Conservation (phyloP, 2,888 invertebrate genomes). For the Ophraella communa region DNA sequence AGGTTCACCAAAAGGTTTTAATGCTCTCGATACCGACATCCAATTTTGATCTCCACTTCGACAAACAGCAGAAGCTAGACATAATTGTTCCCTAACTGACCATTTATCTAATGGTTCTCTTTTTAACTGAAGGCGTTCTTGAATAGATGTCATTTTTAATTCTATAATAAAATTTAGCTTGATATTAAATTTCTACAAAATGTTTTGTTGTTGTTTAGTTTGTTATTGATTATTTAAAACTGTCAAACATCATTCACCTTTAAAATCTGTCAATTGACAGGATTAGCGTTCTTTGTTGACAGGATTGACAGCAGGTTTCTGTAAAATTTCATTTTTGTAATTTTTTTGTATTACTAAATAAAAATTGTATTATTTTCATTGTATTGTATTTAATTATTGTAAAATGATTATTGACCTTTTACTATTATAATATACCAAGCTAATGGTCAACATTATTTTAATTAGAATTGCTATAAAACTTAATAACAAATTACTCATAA, state of each 20-base stretch:
- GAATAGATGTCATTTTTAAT: slow-evolving; percentile 53
- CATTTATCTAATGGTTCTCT: slow-evolving; percentile 81
- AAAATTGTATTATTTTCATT: too few species aligned
- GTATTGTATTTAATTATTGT: too few species aligned
- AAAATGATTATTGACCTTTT: too few species aligned
- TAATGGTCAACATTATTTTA: too few species aligned
- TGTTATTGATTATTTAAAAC: not conserved
- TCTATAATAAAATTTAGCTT: not conserved
- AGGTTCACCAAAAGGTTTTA: slow-evolving; percentile 79
- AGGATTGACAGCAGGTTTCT: not conserved
- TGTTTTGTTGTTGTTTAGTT: not conserved
- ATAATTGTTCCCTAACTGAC: slow-evolving; percentile 84
- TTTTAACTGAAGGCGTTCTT: slow-evolving; percentile 64
- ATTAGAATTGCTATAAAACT: too few species aligned
- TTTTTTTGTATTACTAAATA: too few species aligned
- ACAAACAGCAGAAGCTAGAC: slow-evolving; percentile 84
- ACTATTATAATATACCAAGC: too few species aligned
- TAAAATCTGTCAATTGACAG: not conserved
- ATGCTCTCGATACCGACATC: slow-evolving; percentile 83
- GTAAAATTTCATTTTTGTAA: too few species aligned
- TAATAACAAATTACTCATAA: too few species aligned
- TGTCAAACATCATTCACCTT: not conserved
- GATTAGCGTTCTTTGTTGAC: too few species aligned
- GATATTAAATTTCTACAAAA: not conserved
- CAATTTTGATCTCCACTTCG: slow-evolving; percentile 90